phyloP scores from a whole-genome alignment of 2,888 invertebrate genomes.

The Ommatoiulus sabulosus region DNA sequence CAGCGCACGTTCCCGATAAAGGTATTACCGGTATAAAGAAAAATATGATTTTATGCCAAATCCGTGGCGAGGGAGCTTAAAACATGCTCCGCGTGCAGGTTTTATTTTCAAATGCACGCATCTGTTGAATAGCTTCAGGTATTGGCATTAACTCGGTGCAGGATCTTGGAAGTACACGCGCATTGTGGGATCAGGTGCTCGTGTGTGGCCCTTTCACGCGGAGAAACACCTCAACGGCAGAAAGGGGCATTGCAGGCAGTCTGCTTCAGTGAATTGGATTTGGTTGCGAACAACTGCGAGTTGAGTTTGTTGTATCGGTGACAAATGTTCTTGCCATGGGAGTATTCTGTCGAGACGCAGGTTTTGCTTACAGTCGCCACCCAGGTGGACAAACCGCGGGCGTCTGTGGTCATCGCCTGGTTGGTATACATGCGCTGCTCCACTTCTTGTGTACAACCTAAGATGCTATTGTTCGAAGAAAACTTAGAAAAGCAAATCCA shows the following conservation, averaged over 20 bases:
- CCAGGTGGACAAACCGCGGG: constrained; percentile 26
- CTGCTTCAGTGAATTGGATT: constrained; percentile 1
- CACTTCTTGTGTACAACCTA: not conserved
- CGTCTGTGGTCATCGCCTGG: not conserved
- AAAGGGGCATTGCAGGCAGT: not conserved
- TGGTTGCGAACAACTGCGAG: too few relatives aligned
- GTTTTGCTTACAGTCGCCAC: not conserved
- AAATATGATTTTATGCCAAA: not conserved
- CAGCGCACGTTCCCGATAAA: not conserved
- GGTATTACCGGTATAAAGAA: too few relatives aligned
- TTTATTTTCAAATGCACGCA: not conserved
- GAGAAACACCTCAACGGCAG: not conserved
- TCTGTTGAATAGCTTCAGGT: not conserved
- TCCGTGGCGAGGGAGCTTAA: constrained; percentile 25
- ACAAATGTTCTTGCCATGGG: constrained; percentile 25
- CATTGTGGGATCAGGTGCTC: not conserved
- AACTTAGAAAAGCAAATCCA: not conserved
- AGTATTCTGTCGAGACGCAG: not conserved
- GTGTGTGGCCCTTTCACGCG: constrained; percentile 5
- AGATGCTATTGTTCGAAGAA: not conserved
- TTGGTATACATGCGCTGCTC: too few relatives aligned
- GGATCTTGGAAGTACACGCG: not conserved
- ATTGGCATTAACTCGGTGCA: not conserved
- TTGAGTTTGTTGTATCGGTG: not conserved
- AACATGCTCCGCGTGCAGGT: not conserved